Percentiles rank a stretch among this genome's conserved stretches.
phyloP scores from a whole-genome alignment of 2,888 invertebrate genomes.

The Cyclophora albipunctata region DNA sequence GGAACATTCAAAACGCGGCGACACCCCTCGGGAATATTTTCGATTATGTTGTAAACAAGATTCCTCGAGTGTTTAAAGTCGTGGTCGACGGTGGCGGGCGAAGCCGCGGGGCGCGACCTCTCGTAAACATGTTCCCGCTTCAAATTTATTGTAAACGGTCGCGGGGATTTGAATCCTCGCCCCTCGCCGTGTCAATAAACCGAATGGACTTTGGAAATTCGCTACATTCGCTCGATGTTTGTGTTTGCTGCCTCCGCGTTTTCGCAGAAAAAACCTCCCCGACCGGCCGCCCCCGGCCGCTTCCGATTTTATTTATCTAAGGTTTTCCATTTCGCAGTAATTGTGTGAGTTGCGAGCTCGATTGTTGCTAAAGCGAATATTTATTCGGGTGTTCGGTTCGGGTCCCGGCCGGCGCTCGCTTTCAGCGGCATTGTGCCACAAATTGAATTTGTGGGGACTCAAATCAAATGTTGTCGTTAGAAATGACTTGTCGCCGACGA shows the following conservation, averaged over 20 bases:
- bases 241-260: constrained; percentile 63
- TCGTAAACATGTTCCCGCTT: constrained; percentile 71
- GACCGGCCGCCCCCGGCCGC: constrained; percentile 32
- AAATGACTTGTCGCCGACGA: constrained; percentile 58
- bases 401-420: constrained; percentile 18
- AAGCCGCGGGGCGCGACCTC: constrained; percentile 44
- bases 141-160: constrained; percentile 67
- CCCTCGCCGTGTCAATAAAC: constrained; percentile 62
- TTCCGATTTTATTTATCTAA: constrained; percentile 72
- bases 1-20: constrained; percentile 32
- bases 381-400: constrained; percentile 62
- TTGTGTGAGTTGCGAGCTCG: constrained; percentile 68
- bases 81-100: constrained; percentile 1
- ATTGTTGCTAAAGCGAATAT: constrained; percentile 72
- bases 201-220: constrained; percentile 69
- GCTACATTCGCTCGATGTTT: constrained; percentile 67
- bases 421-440: constrained; percentile 51
- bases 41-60: constrained; percentile 66
- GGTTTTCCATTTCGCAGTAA: constrained; percentile 71
- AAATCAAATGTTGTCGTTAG: constrained; percentile 67
- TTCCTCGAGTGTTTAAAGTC: constrained; percentile 55
- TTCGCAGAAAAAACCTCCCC: constrained; percentile 50
- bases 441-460: constrained; percentile 66
- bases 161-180: constrained; percentile 56
- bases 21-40: constrained; percentile 29